Base-by-base conservation (phyloP, 2,888 invertebrate genomes). In the Lapara coniferarum region DNA sequence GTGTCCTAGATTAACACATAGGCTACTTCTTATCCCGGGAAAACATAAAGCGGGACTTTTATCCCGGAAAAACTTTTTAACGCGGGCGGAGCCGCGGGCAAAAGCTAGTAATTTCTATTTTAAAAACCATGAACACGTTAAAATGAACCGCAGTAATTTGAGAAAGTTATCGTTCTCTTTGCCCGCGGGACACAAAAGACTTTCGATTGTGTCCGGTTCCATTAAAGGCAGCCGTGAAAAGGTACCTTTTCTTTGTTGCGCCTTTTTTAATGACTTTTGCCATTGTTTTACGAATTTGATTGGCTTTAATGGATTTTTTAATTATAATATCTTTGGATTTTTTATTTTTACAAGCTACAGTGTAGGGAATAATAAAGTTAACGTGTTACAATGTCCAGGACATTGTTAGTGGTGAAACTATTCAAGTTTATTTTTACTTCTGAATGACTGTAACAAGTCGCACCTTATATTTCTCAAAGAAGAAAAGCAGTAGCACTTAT, bases 81-180 rank as follows among this genome's bases (percentile, higher is more conserved):
- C n/a, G n/a, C n/a, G n/a, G n/a, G n/a, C n/a, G n/a, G n/a, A n/a
- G n/a, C n/a, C n/a, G n/a, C n/a, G n/a, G n/a, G n/a, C n/a, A n/a
- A n/a, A n/a, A n/a, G n/a, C n/a, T n/a, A 37, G 6, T 37, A 37
- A 37, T 37, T 37, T 37, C 37, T 59, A 59, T 59, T 59, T 46
- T 16, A 49, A n/a, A n/a, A 63, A 12, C 19, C 13, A 19, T 49
- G 49, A 63, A 46, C 46, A 63, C 16, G 49, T 49, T 44, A 59
- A 63, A 63, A 63, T 63, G 49, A 63, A 46, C 44, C 16, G 63
- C 12, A 63, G 63, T 63, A 63, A 63, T 63, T 63, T 49, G 63
- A 7, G 57, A 46, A 63, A 63, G 49, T 63, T 63, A 49, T 49
- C 49, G 19, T 63, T 63, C 63, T 13, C 49, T 63, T 63, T 63